Percentiles rank a stretch among this genome's conserved stretches.
Conservation (phyloP, 2,113 vertebrate species). For the Dryoscopus gambensis region DNA sequence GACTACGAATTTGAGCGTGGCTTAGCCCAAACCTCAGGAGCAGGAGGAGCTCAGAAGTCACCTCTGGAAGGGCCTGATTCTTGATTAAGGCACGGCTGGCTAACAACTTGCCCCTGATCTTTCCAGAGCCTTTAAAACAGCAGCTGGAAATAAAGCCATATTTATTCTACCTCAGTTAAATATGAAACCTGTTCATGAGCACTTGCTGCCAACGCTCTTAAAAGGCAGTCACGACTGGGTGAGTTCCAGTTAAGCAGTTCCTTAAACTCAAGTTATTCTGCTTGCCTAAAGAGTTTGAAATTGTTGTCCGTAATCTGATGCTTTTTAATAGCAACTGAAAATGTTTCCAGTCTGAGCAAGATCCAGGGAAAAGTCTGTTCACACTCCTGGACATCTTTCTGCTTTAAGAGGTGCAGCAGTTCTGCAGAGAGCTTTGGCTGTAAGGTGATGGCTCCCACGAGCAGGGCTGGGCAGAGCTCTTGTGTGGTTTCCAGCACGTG, state of each 20-base stretch:
- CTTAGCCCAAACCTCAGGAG: not conserved
- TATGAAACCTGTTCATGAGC: slow-evolving; percentile 24
- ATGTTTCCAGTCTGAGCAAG: slow-evolving; percentile 43
- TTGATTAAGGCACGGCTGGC: not conserved
- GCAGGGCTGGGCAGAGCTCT: not conserved
- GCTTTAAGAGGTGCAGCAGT: not conserved
- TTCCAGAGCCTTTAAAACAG: slow-evolving; percentile 32
- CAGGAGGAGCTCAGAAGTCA: not conserved
- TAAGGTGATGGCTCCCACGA: accelerated
- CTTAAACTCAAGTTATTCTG: slow-evolving; percentile 56
- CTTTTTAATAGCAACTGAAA: slow-evolving; percentile 15
- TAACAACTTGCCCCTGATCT: not conserved
- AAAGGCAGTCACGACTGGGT: slow-evolving; percentile 46
- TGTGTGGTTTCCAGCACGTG: not conserved
- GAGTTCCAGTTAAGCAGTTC: slow-evolving; percentile 42
- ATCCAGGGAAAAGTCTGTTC: not conserved
- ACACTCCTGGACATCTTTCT: not conserved
- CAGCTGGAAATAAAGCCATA: slow-evolving; percentile 14
- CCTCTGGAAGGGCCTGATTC: not conserved
- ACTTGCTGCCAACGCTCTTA: slow-evolving; percentile 20
- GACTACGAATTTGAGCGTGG: not conserved
- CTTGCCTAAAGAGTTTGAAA: slow-evolving; percentile 33
- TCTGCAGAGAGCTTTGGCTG: not conserved
- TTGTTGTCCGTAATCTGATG: slow-evolving; percentile 27
- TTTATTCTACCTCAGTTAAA: slow-evolving; percentile 39